Evolutionary conservation across 1,140 invertebrate genomes (phyloP).

Genomic region (Hycleus cichorii): DNA sequence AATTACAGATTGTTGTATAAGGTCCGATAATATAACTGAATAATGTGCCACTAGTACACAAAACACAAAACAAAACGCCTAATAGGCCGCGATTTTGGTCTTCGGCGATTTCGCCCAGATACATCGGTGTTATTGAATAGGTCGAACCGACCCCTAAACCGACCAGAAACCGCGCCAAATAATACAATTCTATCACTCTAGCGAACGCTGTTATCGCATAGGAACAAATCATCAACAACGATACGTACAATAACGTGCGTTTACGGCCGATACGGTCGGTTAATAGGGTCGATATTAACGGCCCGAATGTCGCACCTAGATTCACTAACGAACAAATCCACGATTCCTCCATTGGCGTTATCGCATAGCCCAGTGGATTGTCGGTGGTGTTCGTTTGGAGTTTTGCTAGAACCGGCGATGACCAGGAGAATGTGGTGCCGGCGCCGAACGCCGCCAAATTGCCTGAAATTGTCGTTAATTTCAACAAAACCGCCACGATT

Average conservation of each 20-base stretch:
- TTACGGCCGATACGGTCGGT: constrained; percentile 55
- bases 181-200: constrained; percentile 34
- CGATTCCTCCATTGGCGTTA: constrained; percentile 50
- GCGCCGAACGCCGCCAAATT: constrained; percentile 56
- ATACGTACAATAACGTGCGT: constrained; percentile 36
- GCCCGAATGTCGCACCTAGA: constrained; percentile 59
- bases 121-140: constrained; percentile 45
- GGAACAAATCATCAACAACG: constrained; percentile 38
- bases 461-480: constrained; percentile 8
- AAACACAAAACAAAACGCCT: constrained; percentile 11
- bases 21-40: constrained; percentile 52
- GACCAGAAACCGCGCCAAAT: constrained; percentile 39
- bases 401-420: constrained; percentile 58
- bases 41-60: constrained; percentile 20
- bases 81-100: constrained; percentile 20
- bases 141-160: constrained; percentile 43
- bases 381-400: constrained; percentile 35
- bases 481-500: too few relatives aligned
- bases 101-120: constrained; percentile 46
- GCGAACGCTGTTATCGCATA: constrained; percentile 41
- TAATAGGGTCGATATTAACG: constrained; percentile 49
- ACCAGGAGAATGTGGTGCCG: constrained; percentile 64
- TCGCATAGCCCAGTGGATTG: constrained; percentile 29
- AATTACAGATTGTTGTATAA: constrained; percentile 46
- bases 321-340: constrained; percentile 77